phyloP scores from a whole-genome alignment of 2,888 invertebrate genomes.

The Tetropium fuscum region DNA sequence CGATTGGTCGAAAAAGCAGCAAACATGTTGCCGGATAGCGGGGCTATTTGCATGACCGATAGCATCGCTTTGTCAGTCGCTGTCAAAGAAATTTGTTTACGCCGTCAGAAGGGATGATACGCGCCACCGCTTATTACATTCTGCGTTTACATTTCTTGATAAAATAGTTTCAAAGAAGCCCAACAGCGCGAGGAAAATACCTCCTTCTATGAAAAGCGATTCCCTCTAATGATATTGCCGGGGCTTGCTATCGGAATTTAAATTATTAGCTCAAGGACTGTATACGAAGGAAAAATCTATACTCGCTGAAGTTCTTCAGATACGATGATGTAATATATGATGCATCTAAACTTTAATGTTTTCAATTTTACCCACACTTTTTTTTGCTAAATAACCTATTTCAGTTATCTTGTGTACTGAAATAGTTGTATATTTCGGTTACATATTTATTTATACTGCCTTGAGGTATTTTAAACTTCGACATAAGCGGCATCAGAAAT shows the following conservation, averaged over 20 bases:
- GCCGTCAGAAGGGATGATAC: constrained; percentile 6
- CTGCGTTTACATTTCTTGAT: constrained; percentile 9
- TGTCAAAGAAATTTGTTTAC: constrained; percentile 17
- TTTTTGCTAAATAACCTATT: too few relatives aligned
- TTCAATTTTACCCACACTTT: too few relatives aligned
- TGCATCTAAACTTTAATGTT: too few relatives aligned
- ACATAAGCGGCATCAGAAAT: too few relatives aligned
- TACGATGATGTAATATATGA: too few relatives aligned
- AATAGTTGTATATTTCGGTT: too few relatives aligned
- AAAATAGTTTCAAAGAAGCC: constrained; percentile 14
- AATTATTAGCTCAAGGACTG: constrained; percentile 6
- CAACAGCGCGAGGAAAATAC: constrained; percentile 7
- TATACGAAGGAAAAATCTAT: too few relatives aligned
- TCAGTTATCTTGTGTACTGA: too few relatives aligned
- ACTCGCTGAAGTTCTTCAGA: too few relatives aligned
- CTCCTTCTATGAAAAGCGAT: constrained; percentile 8
- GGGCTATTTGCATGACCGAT: constrained; percentile 12
- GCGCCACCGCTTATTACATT: constrained; percentile 7
- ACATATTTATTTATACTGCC: too few relatives aligned
- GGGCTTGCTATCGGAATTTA: background rate
- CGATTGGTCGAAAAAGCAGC: background rate
- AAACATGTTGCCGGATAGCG: background rate
- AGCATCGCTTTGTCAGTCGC: constrained; percentile 14
- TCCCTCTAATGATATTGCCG: constrained; percentile 7
- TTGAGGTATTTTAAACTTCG: too few relatives aligned